A percentile compares a stretch with the other conserved stretches of the same genome.
Conservation (phyloP, 2,797 vertebrate genomes). For the Simalia tracyae region DNA sequence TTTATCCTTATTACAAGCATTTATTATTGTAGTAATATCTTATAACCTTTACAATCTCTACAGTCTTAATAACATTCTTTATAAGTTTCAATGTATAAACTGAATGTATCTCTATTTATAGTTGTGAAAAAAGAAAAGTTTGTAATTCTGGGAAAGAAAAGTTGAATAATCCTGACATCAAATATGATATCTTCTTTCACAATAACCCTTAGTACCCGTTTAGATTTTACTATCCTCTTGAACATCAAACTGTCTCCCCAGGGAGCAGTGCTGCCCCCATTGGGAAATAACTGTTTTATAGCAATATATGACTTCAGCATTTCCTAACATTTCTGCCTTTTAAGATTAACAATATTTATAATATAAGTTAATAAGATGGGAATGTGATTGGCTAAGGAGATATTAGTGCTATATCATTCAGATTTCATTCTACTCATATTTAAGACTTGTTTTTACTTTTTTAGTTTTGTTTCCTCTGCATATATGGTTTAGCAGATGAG, state of each 20-base stretch:
- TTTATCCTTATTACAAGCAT: not conserved
- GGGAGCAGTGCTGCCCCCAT: not conserved
- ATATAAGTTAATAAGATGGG: not conserved
- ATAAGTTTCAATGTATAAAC: not conserved
- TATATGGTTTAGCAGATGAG: not conserved
- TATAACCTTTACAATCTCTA: not conserved
- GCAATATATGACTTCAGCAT: not conserved
- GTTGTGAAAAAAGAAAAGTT: not conserved
- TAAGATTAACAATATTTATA: not conserved
- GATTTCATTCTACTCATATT: not conserved
- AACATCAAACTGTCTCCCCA: too few relatives aligned
- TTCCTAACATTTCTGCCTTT: not conserved
- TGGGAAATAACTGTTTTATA: not conserved
- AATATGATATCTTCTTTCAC: too few relatives aligned
- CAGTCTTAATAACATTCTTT: not conserved
- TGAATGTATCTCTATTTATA: not conserved
- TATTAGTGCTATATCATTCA: not conserved
- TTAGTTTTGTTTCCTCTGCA: not conserved
- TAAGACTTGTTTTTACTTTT: not conserved
- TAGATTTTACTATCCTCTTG: too few relatives aligned
- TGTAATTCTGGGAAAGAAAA: not conserved
- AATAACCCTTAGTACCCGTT: not conserved
- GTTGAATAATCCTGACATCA: not conserved
- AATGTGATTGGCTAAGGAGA: not conserved
- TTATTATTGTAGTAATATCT: not conserved